Evolutionary conservation across 2,797 vertebrate genomes (phyloP).

Genomic region (Eulemur mongoz): DNA sequence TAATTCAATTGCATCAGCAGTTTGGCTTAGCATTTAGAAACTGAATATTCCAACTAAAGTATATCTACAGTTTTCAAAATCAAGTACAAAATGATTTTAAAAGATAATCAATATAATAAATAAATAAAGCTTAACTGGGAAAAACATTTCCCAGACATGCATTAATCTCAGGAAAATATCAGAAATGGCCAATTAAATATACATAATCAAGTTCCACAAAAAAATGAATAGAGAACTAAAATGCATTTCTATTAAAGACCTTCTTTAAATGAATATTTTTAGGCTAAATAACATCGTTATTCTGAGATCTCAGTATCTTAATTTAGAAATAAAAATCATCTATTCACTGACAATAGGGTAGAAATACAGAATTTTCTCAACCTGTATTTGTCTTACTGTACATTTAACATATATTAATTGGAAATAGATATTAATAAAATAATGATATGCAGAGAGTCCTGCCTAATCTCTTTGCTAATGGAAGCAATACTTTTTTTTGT

Average conservation of each 20-base stretch:
- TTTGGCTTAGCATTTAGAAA: constrained; percentile 40
- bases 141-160: neutral
- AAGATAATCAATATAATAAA: constrained; percentile 39
- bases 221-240: neutral
- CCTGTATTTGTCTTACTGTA: neutral
- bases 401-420: neutral
- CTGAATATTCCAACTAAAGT: neutral
- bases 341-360: neutral
- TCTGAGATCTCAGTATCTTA: neutral
- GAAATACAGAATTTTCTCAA: neutral
- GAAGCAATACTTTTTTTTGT: neutral
- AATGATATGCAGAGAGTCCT: too few relatives aligned
- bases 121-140: constrained; percentile 25
- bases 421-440: neutral
- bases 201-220: neutral
- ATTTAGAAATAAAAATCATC: constrained; percentile 12
- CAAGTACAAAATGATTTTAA: constrained; percentile 27
- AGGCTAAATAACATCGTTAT: neutral
- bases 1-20: neutral
- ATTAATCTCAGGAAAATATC: constrained; percentile 32
- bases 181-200: neutral
- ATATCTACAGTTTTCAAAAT: constrained; percentile 39
- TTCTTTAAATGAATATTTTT: neutral
- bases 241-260: neutral
- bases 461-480: neutral